Percentiles rank a stretch among this genome's conserved stretches.
Evolutionary conservation across 2,113 vertebrate genomes (phyloP).

Genomic region (Nanger granti): DNA sequence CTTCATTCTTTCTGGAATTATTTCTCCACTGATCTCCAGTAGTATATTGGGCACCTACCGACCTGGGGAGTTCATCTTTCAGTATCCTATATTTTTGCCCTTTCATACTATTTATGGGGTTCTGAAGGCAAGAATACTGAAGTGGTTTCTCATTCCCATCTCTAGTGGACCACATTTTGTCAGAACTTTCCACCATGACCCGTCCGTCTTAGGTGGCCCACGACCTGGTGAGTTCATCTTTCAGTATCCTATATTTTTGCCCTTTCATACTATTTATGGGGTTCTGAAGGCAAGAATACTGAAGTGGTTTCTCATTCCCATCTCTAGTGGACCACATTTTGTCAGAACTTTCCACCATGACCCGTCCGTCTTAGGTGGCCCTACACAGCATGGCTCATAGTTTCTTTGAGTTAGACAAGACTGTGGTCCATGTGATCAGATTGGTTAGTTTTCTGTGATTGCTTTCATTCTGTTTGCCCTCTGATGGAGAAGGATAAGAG

Average conservation of each 20-base stretch:
- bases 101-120: background rate
- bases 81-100: background rate
- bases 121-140: background rate
- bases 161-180: background rate
- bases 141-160: background rate
- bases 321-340: background rate
- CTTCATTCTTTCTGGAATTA: background rate
- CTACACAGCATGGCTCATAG: background rate
- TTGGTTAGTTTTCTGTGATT: background rate
- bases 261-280: background rate
- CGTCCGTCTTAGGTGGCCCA: accelerated
- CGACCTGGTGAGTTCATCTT: background rate
- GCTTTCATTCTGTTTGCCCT: background rate
- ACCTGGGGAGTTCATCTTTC: background rate
- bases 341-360: background rate
- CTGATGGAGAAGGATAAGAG: background rate
- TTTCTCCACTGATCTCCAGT: background rate
- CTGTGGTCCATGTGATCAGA: background rate
- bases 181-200: background rate
- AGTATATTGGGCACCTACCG: background rate
- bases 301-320: background rate
- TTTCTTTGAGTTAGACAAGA: background rate
- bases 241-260: background rate
- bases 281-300: background rate
- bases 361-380: accelerated